phyloP scores from a whole-genome alignment of 2,797 vertebrate species.

The Ctenosaura bakeri region DNA sequence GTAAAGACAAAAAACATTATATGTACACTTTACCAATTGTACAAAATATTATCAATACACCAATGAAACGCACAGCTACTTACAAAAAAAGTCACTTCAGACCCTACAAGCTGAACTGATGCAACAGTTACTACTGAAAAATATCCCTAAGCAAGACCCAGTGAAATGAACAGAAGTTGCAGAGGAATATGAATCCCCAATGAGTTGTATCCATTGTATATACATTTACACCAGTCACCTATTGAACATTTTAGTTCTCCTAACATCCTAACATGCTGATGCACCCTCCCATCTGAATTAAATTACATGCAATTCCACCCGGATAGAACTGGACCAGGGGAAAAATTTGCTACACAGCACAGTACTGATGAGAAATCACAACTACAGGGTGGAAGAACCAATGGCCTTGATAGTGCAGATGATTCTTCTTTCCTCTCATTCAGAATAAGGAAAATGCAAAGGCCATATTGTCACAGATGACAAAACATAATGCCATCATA shows the following conservation, averaged over 20 bases:
- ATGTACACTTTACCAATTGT: not conserved
- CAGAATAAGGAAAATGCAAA: not conserved
- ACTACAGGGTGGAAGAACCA: not conserved
- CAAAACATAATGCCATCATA: not conserved
- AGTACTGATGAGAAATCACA: not conserved
- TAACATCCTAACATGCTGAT: too few relatives aligned
- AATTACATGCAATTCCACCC: not conserved
- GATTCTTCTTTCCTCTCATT: not conserved
- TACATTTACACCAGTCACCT: too few relatives aligned
- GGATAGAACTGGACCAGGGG: not conserved
- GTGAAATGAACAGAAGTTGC: not conserved
- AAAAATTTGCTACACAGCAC: not conserved
- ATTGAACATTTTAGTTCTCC: not conserved
- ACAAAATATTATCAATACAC: not conserved
- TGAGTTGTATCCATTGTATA: not conserved
- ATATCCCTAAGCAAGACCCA: not conserved
- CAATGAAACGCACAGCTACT: not conserved
- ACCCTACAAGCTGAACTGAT: not conserved
- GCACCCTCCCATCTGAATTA: not conserved
- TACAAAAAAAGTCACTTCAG: not conserved
- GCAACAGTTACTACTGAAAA: not conserved
- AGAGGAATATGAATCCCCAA: not conserved
- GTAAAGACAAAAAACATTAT: conserved; percentile 18
- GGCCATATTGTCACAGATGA: not conserved
- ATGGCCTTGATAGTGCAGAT: not conserved